Percentiles rank a stretch among this genome's conserved stretches.
Evolutionary conservation across 37 sponge, comb jelly and placozoan genomes (phyloP).

Genomic region (Ephydatia muelleri): DNA sequence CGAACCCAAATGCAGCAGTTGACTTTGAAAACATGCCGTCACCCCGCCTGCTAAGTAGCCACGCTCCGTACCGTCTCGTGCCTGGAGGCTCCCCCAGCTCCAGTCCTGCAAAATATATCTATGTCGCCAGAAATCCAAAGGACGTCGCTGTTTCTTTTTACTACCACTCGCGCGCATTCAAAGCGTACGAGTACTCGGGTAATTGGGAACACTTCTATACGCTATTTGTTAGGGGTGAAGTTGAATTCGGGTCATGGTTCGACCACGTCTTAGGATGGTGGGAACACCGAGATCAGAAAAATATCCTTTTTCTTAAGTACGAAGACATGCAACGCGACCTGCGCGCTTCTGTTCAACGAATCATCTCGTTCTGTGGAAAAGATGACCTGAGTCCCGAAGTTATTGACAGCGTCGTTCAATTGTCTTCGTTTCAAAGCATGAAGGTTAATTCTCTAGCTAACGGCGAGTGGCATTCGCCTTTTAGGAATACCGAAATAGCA

Average conservation of each 20-base stretch:
- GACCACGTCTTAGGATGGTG: conserved; percentile 64
- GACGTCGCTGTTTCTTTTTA: conserved; percentile 68
- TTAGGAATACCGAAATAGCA: not conserved
- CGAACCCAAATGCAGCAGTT: not conserved
- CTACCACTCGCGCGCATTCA: conserved; percentile 30
- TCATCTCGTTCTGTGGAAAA: conserved; percentile 42
- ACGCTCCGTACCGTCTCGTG: conserved; percentile 45
- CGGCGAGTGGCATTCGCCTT: conserved; percentile 13
- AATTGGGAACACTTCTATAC: conserved; percentile 26
- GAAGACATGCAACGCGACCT: conserved; percentile 67
- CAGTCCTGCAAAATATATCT: conserved; percentile 68
- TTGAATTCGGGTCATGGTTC: conserved; percentile 52
- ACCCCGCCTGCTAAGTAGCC: conserved; percentile 68
- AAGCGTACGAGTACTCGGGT: not conserved
- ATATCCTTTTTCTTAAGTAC: conserved; percentile 61
- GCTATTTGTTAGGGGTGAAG: conserved; percentile 15
- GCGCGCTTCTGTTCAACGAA: not conserved
- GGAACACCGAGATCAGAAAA: conserved; percentile 31
- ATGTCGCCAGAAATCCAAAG: conserved; percentile 66
- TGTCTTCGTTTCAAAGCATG: conserved; percentile 48
- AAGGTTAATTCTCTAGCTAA: conserved; percentile 33
- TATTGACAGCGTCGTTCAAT: conserved; percentile 16
- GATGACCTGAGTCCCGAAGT: conserved; percentile 8
- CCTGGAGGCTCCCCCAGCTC: conserved; percentile 51
- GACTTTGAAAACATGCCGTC: conserved; percentile 15